Percentiles rank a stretch among this genome's conserved stretches.
Evolutionary conservation across 92 coral and sea anemone genomes (phyloP).

Genomic region (Muricea muricata): DNA sequence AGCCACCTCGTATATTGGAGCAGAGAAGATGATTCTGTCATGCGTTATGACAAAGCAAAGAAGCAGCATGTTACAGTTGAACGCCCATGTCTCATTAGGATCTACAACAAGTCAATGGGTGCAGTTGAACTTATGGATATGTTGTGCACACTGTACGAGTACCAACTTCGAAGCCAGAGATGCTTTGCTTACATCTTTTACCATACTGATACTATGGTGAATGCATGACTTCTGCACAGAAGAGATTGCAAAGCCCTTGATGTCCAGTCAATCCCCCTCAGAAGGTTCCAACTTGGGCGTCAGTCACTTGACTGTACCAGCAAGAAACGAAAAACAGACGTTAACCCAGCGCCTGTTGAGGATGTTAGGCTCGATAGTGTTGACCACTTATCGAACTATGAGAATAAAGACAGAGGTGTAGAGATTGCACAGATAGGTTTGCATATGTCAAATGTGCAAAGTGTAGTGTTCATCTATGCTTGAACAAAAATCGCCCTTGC

Average conservation of each 20-base stretch:
- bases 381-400: not conserved
- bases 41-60: not conserved
- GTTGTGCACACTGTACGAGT: not conserved
- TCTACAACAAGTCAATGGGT: slow-evolving; percentile 9
- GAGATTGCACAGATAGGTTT: not conserved
- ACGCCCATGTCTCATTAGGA: not conserved
- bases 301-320: not conserved
- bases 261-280: not conserved
- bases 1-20: not conserved
- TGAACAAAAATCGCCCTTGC: not conserved
- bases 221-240: slow-evolving; percentile 7
- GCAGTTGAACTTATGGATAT: slow-evolving; percentile 3
- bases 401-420: not conserved
- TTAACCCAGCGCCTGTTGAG: slow-evolving; percentile 6
- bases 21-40: not conserved
- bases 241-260: not conserved
- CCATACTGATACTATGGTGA: not conserved
- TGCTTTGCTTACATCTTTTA: slow-evolving; percentile 12
- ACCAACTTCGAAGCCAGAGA: slow-evolving; percentile 3
- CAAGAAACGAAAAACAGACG: slow-evolving; percentile 1
- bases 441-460: slow-evolving; percentile 8
- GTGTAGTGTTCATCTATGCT: slow-evolving; percentile 1
- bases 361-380: slow-evolving; percentile 1
- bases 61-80: not conserved
- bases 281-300: not conserved